Percentiles rank a stretch among this genome's conserved stretches.
Evolutionary conservation across 2,888 invertebrate genomes (phyloP).

Genomic region (Conchocele bisecta): DNA sequence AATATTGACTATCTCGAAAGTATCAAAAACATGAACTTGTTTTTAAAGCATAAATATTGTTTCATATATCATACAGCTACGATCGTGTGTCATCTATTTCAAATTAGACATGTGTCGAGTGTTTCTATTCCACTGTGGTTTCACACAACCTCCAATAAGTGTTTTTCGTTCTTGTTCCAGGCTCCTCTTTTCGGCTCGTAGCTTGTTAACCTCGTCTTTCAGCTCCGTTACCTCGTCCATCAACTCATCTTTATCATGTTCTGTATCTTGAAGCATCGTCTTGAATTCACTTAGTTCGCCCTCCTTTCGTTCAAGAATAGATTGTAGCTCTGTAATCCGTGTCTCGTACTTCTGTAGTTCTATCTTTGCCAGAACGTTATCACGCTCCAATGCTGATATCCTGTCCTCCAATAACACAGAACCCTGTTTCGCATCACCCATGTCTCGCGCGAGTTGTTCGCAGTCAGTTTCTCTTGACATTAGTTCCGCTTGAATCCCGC

Average conservation of each 20-base stretch:
- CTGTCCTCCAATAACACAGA: conserved; percentile 40
- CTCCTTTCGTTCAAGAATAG: conserved; percentile 44
- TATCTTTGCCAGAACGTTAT: conserved; percentile 35
- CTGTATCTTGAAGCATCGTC: conserved; percentile 47
- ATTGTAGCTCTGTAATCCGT: conserved; percentile 31
- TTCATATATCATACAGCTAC: no score
- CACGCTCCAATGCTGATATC: conserved; percentile 37
- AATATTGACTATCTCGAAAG: no score
- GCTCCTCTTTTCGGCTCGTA: conserved; percentile 43
- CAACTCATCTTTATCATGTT: conserved; percentile 55
- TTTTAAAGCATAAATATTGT: no score
- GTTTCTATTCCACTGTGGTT: conserved; percentile 50
- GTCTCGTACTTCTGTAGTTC: conserved; percentile 44
- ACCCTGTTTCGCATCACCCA: conserved; percentile 16
- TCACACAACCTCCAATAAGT: conserved; percentile 49
- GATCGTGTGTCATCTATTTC: no score
- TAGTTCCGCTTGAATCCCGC: conserved; percentile 33
- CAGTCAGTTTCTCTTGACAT: conserved; percentile 45
- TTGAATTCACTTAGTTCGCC: conserved; percentile 38
- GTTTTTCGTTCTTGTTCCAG: conserved; percentile 53
- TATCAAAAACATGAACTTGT: no score
- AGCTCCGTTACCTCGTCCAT: conserved; percentile 45
- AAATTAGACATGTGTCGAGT: no score
- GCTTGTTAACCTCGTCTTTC: conserved; percentile 36
- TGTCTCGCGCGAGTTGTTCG: conserved; percentile 13